These are phyloP conservation scores for Salticus scenicus DNA, from an alignment of 2,888 invertebrate genomes.

Conservation along the genomic window DNA sequence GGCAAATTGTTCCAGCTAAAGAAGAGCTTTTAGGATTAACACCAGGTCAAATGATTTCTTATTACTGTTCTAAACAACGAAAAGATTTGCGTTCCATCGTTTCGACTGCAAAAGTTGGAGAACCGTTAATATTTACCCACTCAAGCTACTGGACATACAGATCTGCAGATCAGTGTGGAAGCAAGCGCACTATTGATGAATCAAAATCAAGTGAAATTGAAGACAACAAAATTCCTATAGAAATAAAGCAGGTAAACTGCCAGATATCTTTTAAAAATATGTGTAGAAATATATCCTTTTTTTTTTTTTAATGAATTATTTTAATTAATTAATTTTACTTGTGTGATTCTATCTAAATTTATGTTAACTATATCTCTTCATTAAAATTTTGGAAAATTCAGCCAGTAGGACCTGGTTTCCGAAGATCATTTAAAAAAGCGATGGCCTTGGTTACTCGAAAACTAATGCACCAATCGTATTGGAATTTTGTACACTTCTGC, in stretches of 20 bases:
- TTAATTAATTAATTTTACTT: too few species aligned
- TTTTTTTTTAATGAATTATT: too few species aligned
- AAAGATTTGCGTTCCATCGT: slow-evolving; percentile 79
- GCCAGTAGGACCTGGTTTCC: too few species aligned
- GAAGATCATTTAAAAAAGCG: too few species aligned
- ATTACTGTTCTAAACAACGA: slow-evolving; percentile 87
- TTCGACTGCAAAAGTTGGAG: slow-evolving; percentile 38
- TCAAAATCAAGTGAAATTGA: slow-evolving; percentile 14
- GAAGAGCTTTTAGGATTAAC: slow-evolving; percentile 79
- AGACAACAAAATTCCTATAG: slow-evolving; percentile 23
- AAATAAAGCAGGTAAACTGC: slow-evolving; percentile 46
- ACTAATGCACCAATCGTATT: too few species aligned
- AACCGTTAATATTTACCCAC: slow-evolving; percentile 74
- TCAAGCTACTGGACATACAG: slow-evolving; percentile 76
- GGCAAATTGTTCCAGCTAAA: slow-evolving; percentile 77
- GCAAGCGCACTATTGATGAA: background rate
- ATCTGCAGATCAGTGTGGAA: slow-evolving; percentile 60
- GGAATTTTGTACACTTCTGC: too few species aligned
- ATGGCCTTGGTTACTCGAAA: too few species aligned
- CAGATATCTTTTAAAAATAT: too few species aligned
- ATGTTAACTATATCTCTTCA: too few species aligned
- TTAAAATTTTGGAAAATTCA: too few species aligned
- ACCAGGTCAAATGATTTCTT: slow-evolving; percentile 81
- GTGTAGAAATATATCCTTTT: too few species aligned
- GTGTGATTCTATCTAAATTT: too few species aligned